Evolutionary conservation across 2,797 vertebrate species (phyloP), one percentile per base, ranked within the genome.

Genomic region (Helicolenus hilgendorfi): DNA sequence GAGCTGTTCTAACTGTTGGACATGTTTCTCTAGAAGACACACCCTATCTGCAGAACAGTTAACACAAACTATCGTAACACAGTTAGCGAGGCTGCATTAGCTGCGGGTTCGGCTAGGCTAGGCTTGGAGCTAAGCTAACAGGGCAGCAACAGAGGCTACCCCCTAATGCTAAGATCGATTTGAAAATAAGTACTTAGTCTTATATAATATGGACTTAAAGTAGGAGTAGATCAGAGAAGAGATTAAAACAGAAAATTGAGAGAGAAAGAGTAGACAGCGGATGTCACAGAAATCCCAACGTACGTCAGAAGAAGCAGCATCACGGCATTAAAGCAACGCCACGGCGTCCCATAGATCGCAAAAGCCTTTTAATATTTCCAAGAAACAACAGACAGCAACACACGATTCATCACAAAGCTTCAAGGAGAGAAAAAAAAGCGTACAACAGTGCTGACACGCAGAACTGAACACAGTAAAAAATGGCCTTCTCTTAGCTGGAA

Each of bases 401-500:
- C 41, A 74, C 86, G 59, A 94, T 97, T 94, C 67, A 97, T 97
- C 92, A 92, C 59, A 41, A 22, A 75, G 79, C 81, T 84, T 13
- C 55, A 70, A 65, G 72, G 69, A 60, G 24, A 63, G 33, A 72
- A 55, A 49, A 68, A 86, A 91, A 86, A 65, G 56, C 84, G 15
- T 64, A 84, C 91, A 96, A 94, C 93, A 93, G 72, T 93, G 96
- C 97, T 97, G 96, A 97, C 96, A 94, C 45, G 88, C 95, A 95
- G 88, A 95, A 96, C 84, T 82, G 84, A 92, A 74, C 63, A 31
- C 81, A 67, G 89, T 97, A 97, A 97, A 96, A 95, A 96, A 97
- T 95, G 79, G 81, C 59, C 86, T 89, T 89, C 83, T 94, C 87
- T 80, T 94, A 60, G 86, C 91, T 92, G 92, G 93, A 96, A 83